Base-by-base conservation (phyloP, 2,888 invertebrate genomes). In the Nesidiocoris tenuis region DNA sequence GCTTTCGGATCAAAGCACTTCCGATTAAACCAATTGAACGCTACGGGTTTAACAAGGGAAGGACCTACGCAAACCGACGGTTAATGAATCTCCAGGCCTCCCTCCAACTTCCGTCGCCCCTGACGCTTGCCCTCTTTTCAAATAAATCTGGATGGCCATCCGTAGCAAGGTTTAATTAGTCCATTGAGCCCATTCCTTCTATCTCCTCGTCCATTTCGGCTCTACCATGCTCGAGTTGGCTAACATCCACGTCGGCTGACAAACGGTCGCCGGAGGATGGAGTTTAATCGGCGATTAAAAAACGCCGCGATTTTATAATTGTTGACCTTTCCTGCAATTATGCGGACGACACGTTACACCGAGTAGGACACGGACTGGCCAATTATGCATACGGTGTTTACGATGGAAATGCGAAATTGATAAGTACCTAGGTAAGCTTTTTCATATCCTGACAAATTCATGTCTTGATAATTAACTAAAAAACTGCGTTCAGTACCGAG, bases 91-190 rank as follows among this genome's bases (percentile, higher is more conserved):
- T 39, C 39, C 39, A 39, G 39, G 39, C 3, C 39, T 39, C 3
- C 39, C 39, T 12, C n/a, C n/a, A n/a, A n/a, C n/a, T 39, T 39
- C 39, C 39, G 5, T 3, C 39, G 39, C 12, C 3, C 39, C 39
- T 39, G n/a, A n/a, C n/a, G n/a, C n/a, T n/a, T n/a, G 39, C 17
- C 67, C 67, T 55, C 67, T 67, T 67, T 56, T 67, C 67, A 56
- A 67, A 67, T 67, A 67, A 67, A 67, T 67, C 67, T 22, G 55
- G 67, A 67, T 56, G 67, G 67, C 67, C 39, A 39, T 39, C 39
- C 67, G 67, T 21, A 55, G 67, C 21, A 55, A 56, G 67, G 39
- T 21, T 67, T 67, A 67, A 67, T 67, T 67, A 67, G 67, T 67
- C 67, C 54, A 54, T 22, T 18, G 56, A 67, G 67, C 39, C 39